Conservation (phyloP, 92 coral and sea anemone genomes). For the Phenganax marumi region DNA sequence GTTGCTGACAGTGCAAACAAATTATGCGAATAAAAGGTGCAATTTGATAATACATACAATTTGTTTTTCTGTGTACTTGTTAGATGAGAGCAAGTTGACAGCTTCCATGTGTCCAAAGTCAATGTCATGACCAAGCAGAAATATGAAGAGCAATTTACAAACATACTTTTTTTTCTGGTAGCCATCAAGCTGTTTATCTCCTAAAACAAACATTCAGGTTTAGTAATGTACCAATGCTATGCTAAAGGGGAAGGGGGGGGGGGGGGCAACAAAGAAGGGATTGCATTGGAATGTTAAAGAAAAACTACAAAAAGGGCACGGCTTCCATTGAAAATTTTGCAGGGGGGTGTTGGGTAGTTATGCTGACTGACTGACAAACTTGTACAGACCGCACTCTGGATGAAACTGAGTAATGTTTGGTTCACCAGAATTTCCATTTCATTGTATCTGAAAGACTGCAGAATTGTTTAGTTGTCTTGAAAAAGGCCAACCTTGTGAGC, state of each 20-base stretch:
- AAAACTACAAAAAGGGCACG: no score
- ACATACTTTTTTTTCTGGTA: slow-evolving; percentile 99
- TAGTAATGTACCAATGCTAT: background rate
- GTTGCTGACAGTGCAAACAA: background rate
- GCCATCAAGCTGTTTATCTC: slow-evolving; percentile 96
- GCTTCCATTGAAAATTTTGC: no score
- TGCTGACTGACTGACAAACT: no score
- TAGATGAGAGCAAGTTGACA: slow-evolving; percentile 89
- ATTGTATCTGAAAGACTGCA: background rate
- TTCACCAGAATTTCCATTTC: background rate
- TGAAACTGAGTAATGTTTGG: no score
- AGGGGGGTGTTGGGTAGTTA: no score
- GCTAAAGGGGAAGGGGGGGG: background rate
- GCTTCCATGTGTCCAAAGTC: slow-evolving; percentile 99
- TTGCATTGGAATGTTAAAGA: no score
- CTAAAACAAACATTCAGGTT: slow-evolving; percentile 44
- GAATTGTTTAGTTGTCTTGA: background rate
- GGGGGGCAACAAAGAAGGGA: background rate
- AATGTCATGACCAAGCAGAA: slow-evolving; percentile 91
- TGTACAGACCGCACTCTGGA: no score
- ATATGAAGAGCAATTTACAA: slow-evolving; percentile 90
- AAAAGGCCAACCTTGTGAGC: background rate
- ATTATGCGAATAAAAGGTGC: background rate
- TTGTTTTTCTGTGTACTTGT: slow-evolving; percentile 97
- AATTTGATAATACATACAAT: slow-evolving; percentile 66